A percentile compares a stretch with the other conserved stretches of the same genome.
Evolutionary conservation across 1,140 invertebrate genomes (phyloP).

Genomic region (roundworm (Caenorhabditis elegans)): DNA sequence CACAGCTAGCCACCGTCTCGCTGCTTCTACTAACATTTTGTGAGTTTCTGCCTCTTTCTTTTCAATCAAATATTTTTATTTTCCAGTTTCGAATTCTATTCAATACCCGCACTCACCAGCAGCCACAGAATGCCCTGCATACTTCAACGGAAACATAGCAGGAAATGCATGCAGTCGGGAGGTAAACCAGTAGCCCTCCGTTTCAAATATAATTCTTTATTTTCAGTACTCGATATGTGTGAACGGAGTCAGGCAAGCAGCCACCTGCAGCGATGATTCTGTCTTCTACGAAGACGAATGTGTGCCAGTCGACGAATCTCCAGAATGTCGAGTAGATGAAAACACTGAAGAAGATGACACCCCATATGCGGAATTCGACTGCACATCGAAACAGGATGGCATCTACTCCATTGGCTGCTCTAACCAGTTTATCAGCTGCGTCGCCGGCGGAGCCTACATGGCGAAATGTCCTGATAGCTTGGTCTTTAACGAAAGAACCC

Average conservation of each 20-base stretch:
- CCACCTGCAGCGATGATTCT: not conserved
- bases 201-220: not conserved
- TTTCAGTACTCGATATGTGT: not conserved
- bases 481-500: not conserved
- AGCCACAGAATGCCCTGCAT: not conserved
- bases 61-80: no score
- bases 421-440: not conserved
- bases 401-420: not conserved
- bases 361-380: not conserved
- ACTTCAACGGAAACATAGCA: slow-evolving; percentile 4
- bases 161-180: not conserved
- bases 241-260: not conserved
- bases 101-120: not conserved
- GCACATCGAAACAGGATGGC: not conserved
- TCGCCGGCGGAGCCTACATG: not conserved
- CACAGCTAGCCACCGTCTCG: not conserved
- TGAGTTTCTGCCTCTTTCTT: not conserved
- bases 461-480: not conserved
- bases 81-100: not conserved
- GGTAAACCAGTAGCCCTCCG: not conserved
- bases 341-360: not conserved
- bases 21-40: slow-evolving; percentile 2
- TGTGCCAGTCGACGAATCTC: not conserved
- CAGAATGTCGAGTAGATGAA: not conserved
- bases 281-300: not conserved